phyloP scores from a whole-genome alignment of 2,888 invertebrate genomes.

The Linhomoeus sp. region DNA sequence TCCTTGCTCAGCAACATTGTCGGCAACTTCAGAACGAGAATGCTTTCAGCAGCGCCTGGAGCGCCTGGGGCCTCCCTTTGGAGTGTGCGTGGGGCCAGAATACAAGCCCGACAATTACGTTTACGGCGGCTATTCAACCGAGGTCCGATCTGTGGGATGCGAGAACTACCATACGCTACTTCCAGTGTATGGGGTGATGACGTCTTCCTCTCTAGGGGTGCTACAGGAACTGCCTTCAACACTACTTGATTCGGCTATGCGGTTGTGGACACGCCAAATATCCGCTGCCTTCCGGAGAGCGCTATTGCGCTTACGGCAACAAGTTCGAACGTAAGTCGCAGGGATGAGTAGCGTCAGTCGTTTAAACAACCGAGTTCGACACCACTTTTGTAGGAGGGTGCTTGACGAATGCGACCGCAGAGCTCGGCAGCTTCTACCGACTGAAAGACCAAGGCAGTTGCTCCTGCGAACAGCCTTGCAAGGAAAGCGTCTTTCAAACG shows the following conservation, averaged over 20 bases:
- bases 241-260: slow-evolving; percentile 18
- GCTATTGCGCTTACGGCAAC: slow-evolving; percentile 17
- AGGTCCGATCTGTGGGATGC: slow-evolving; percentile 10
- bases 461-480: slow-evolving; percentile 9
- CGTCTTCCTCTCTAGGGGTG: slow-evolving; percentile 18
- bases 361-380: too few species aligned
- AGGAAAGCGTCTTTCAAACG: slow-evolving; percentile 4
- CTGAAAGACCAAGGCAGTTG: slow-evolving; percentile 7
- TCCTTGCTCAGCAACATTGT: too few species aligned
- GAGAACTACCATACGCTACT: too few species aligned
- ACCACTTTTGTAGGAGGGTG: slow-evolving; percentile 12
- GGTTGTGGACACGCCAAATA: slow-evolving; percentile 26
- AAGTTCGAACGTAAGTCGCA: slow-evolving; percentile 12
- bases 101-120: slow-evolving; percentile 24
- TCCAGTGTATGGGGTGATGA: too few species aligned
- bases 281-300: slow-evolving; percentile 17
- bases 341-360: too few species aligned
- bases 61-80: slow-evolving; percentile 23
- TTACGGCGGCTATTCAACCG: slow-evolving; percentile 25
- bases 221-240: slow-evolving; percentile 25
- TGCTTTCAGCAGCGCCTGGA: slow-evolving; percentile 23
- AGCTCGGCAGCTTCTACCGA: slow-evolving; percentile 16
- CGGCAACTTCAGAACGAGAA: too few species aligned
- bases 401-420: slow-evolving; percentile 16
- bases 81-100: slow-evolving; percentile 14